Evolutionary conservation across 2,113 vertebrate species (phyloP).

Genomic region (Orthonyx spaldingii): DNA sequence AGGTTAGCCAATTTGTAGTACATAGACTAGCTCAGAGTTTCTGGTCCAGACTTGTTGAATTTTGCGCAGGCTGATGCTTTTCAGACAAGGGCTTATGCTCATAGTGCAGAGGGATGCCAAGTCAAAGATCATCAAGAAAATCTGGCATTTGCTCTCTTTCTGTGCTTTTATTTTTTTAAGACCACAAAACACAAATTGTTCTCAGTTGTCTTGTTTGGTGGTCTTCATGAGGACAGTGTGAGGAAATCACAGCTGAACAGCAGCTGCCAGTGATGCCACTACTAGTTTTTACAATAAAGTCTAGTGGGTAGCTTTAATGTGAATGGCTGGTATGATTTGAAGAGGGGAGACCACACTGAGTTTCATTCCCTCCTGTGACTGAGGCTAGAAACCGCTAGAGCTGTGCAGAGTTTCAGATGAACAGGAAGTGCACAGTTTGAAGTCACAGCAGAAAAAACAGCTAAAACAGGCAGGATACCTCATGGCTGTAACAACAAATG

Average conservation of each 20-base stretch:
- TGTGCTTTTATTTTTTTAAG: background rate
- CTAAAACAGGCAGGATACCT: background rate
- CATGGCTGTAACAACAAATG: background rate
- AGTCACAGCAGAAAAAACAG: background rate
- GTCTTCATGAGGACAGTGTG: background rate
- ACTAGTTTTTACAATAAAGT: background rate
- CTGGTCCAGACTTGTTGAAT: background rate
- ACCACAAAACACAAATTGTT: background rate
- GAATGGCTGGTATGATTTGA: background rate
- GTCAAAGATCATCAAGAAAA: background rate
- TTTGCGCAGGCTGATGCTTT: background rate
- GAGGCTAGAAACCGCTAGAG: background rate
- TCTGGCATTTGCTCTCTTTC: background rate
- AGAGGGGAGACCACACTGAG: background rate
- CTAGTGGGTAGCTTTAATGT: background rate
- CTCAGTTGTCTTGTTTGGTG: slow-evolving; percentile 15
- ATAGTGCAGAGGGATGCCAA: background rate
- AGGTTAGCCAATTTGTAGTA: background rate
- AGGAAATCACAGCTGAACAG: slow-evolving; percentile 19
- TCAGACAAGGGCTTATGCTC: background rate
- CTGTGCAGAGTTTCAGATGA: background rate
- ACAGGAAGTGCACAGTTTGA: background rate
- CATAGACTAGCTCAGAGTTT: background rate
- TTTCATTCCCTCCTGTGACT: background rate
- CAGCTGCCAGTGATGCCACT: background rate